Conservation (phyloP, 2,888 invertebrate genomes). For the Biston betularia region DNA sequence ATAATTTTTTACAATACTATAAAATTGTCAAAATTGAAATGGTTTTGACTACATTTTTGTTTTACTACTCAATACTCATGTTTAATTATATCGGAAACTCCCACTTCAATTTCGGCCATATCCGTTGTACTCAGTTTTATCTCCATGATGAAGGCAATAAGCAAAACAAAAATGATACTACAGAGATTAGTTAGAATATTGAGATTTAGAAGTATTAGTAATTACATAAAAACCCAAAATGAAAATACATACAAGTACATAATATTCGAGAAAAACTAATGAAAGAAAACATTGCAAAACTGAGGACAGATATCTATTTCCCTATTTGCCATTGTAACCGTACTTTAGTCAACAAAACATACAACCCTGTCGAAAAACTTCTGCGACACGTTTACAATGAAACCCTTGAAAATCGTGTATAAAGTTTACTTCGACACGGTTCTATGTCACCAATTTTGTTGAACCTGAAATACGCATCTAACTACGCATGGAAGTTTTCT, state of each 20-base stretch:
- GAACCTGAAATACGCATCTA: constrained; percentile 9
- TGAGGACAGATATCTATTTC: constrained; percentile 3
- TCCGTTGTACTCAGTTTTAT: no score
- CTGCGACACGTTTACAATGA: not conserved
- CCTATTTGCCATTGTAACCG: constrained; percentile 5
- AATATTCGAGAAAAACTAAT: not conserved
- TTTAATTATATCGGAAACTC: no score
- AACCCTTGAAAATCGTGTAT: not conserved
- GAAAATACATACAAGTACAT: not conserved
- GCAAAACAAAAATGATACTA: no score
- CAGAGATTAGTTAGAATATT: no score
- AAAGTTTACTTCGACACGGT: not conserved
- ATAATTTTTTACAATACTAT: no score
- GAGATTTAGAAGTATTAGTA: no score
- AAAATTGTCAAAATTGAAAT: no score
- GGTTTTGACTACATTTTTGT: no score
- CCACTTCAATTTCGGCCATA: no score
- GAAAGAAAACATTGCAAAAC: constrained; percentile 3
- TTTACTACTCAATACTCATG: no score
- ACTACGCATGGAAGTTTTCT: constrained; percentile 12
- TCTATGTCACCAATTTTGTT: constrained; percentile 2
- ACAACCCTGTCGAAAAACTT: constrained; percentile 1
- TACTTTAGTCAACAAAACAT: not conserved
- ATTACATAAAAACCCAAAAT: no score
- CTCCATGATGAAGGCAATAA: no score